A percentile compares a stretch with the other conserved stretches of the same genome.
Conservation (phyloP, 1,140 invertebrate genomes). For the Orchesella cincta region DNA sequence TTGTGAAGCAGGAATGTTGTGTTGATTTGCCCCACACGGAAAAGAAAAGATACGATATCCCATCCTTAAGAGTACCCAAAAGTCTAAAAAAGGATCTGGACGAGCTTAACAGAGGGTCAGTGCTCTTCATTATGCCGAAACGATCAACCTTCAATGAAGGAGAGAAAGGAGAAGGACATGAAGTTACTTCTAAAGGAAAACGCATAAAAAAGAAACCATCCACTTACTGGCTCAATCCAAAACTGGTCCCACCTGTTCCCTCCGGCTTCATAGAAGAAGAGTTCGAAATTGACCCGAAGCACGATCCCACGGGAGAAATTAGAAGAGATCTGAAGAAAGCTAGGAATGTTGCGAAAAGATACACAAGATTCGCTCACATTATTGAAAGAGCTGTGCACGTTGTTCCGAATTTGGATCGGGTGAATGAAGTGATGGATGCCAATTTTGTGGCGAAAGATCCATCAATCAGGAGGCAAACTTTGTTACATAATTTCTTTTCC, state of each 20-base stretch:
- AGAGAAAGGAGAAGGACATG: neutral
- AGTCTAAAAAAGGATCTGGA: neutral
- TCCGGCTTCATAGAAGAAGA: neutral
- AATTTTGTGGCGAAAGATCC: neutral
- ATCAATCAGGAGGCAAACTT: neutral
- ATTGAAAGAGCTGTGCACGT: neutral
- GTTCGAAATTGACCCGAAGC: neutral
- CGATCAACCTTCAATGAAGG: neutral
- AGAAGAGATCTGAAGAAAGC: neutral
- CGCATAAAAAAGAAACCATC: neutral
- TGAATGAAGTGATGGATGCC: neutral
- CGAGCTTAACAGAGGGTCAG: neutral
- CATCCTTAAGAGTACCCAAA: neutral
- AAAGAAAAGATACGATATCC: neutral
- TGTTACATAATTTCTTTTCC: neutral
- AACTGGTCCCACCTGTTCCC: neutral
- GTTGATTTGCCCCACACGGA: neutral
- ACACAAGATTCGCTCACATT: neutral
- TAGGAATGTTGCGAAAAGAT: neutral
- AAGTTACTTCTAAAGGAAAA: neutral
- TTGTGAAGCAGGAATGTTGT: neutral
- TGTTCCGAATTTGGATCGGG: neutral
- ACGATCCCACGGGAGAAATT: neutral
- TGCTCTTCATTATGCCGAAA: neutral
- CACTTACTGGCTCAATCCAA: neutral